Percentiles rank a stretch among this genome's conserved stretches.
Conservation (phyloP, 2,888 invertebrate genomes). For the Stratiomys singularior region DNA sequence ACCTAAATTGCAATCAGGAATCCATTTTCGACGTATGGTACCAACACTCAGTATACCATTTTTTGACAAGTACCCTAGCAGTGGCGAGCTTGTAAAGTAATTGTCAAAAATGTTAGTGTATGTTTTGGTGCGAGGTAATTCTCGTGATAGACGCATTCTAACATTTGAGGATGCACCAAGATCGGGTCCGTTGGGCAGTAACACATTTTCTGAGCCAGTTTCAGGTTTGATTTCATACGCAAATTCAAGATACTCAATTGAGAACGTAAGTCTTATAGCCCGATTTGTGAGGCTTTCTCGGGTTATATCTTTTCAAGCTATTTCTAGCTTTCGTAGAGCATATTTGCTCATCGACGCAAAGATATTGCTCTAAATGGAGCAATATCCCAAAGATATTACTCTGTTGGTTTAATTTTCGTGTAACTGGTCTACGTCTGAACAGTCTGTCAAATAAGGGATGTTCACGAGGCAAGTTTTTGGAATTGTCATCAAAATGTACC, state of each 20-base stretch:
- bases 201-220: conserved; percentile 47
- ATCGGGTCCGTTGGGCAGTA: conserved; percentile 49
- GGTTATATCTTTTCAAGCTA: conserved; percentile 57
- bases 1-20: conserved; percentile 49
- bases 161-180: conserved; percentile 53
- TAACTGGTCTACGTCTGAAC: too few species aligned
- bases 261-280: conserved; percentile 52
- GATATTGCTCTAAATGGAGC: neutral
- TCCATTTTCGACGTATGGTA: conserved; percentile 56
- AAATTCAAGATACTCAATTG: conserved; percentile 50
- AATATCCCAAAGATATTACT: too few species aligned
- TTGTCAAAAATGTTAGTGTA: conserved; percentile 51
- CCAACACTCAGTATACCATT: conserved; percentile 55
- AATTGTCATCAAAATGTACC: too few species aligned
- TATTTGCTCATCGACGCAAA: neutral
- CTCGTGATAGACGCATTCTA: conserved; percentile 51
- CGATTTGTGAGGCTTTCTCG: conserved; percentile 52
- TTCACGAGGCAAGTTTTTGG: too few species aligned
- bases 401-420: conserved; percentile 9
- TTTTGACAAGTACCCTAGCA: conserved; percentile 56
- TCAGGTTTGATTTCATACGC: conserved; percentile 53
- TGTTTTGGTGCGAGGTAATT: conserved; percentile 51
- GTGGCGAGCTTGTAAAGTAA: conserved; percentile 42
- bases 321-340: conserved; percentile 56
- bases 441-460: too few species aligned